These are phyloP conservation scores for Epirrhoe alternata DNA, from an alignment of 2,888 invertebrate genomes.

Conservation along the genomic window DNA sequence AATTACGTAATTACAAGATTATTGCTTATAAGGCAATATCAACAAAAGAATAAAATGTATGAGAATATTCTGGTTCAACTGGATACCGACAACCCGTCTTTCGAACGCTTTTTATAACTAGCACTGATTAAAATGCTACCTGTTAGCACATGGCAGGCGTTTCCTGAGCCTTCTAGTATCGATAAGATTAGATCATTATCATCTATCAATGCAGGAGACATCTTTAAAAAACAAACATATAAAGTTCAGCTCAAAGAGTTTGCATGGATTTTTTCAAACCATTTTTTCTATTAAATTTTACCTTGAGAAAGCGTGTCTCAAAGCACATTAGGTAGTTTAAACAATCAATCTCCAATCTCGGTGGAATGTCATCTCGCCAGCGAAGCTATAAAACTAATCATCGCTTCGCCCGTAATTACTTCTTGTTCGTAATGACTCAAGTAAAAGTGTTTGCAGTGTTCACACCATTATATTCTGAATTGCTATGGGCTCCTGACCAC, in stretches of 20 bases:
- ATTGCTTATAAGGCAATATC: slow-evolving; percentile 10
- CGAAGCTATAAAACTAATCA: slow-evolving; percentile 41
- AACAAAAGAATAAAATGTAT: slow-evolving; percentile 10
- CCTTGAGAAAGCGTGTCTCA: slow-evolving; percentile 40
- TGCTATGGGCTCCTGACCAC: slow-evolving; percentile 41
- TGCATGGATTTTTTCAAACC: not conserved
- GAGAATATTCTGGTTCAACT: slow-evolving; percentile 15
- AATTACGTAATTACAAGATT: slow-evolving; percentile 9
- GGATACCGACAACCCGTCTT: slow-evolving; percentile 4
- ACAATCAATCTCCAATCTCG: slow-evolving; percentile 51
- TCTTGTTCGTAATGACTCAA: slow-evolving; percentile 55
- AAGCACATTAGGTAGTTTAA: slow-evolving; percentile 51
- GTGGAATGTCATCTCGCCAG: slow-evolving; percentile 31
- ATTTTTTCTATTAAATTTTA: not conserved
- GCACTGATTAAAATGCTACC: slow-evolving; percentile 7
- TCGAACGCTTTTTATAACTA: slow-evolving; percentile 4
- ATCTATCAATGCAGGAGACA: not conserved
- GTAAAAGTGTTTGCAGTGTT: slow-evolving; percentile 73
- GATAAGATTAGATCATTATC: not conserved
- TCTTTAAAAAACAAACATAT: no score
- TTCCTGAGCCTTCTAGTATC: not conserved
- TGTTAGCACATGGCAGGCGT: not conserved
- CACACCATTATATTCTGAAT: slow-evolving; percentile 69
- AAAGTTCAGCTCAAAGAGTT: no score
- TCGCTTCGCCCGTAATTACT: slow-evolving; percentile 43